A percentile compares a stretch with the other conserved stretches of the same genome.
Conservation (phyloP, 2,797 vertebrate species). For the Varecia variegata region DNA sequence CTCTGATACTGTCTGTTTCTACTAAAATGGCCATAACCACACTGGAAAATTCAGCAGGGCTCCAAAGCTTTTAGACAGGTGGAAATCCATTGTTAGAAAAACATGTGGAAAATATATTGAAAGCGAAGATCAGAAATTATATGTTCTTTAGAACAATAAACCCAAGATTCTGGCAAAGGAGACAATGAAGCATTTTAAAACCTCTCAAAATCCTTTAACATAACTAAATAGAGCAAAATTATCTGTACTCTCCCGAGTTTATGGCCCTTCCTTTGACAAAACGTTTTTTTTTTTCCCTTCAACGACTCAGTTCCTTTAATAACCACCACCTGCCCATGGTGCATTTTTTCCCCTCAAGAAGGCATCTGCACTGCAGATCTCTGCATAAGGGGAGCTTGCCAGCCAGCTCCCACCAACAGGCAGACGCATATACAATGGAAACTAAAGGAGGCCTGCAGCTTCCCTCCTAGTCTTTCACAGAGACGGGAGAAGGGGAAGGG, state of each 20-base stretch:
- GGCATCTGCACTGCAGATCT: conserved; percentile 80
- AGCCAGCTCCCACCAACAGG: conserved; percentile 54
- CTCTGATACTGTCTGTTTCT: background rate
- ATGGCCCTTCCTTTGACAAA: background rate
- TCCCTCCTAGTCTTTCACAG: conserved; percentile 33
- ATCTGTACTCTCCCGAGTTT: background rate
- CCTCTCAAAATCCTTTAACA: background rate
- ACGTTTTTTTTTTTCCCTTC: background rate
- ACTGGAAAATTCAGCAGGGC: background rate
- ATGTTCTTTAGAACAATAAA: background rate
- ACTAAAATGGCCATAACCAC: conserved; percentile 1
- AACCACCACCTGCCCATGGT: conserved; percentile 65
- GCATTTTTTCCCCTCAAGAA: conserved; percentile 25
- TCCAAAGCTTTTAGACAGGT: background rate
- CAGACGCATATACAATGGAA: conserved; percentile 60
- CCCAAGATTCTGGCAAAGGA: background rate
- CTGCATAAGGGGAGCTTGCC: conserved; percentile 30
- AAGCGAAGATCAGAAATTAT: background rate
- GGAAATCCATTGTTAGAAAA: conserved; percentile 20
- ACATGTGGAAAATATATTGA: background rate
- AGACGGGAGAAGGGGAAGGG: conserved; percentile 42
- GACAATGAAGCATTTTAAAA: conserved; percentile 1
- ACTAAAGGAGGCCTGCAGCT: conserved; percentile 48
- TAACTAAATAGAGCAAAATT: background rate
- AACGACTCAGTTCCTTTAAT: conserved; percentile 60